Base-by-base conservation (phyloP, 1,140 invertebrate genomes). In the Pseudachorutes palmiensis region DNA sequence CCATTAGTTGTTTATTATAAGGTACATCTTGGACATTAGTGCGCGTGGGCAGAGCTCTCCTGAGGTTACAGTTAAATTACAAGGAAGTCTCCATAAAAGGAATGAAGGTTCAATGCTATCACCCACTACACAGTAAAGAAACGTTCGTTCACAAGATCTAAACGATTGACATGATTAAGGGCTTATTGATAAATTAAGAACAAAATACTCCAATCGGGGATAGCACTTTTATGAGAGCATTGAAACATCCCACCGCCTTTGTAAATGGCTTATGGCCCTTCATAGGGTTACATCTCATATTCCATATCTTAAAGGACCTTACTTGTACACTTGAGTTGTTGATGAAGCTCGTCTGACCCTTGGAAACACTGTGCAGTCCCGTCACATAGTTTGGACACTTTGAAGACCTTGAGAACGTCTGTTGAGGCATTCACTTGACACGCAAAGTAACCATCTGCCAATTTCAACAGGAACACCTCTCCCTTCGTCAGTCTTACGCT, bases 371-470 rank as follows among this genome's bases (percentile, higher is more conserved):
- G 61, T 36, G 61, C 2, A 9, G 3, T 9, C 2, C 41, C 33
- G 26, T 63, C 61, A 29, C 61, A 63, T 3, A 63, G 30, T 24
- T 45, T 45, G 5, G 61, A 63, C 2, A 63, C 2, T 41, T 63
- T 24, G 36, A 63, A 63, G 2, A 63, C 22, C 24, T 63, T 41
- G 14, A 63, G 33, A 2, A 63, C 28, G 28, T 63, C 61, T 28
- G 61, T 9, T 9, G 61, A 63, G 5, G 30, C 9, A 29, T 63
- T 63, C 30, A 63, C 61, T 48, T 63, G 61, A 41, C 61, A 63
- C 9, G 26, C 61, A 63, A 63, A 63, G 61, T 63, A 63, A 5
- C 61, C 61, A 19, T 63, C 3, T 29, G 41, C 61, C 14, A 63
- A 28, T 9, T 63, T 63, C 16, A 63, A 26, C 19, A 63, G 36